These are phyloP conservation scores for Malurus cyaneus DNA, from an alignment of 2,113 vertebrate species.

Conservation along the genomic window DNA sequence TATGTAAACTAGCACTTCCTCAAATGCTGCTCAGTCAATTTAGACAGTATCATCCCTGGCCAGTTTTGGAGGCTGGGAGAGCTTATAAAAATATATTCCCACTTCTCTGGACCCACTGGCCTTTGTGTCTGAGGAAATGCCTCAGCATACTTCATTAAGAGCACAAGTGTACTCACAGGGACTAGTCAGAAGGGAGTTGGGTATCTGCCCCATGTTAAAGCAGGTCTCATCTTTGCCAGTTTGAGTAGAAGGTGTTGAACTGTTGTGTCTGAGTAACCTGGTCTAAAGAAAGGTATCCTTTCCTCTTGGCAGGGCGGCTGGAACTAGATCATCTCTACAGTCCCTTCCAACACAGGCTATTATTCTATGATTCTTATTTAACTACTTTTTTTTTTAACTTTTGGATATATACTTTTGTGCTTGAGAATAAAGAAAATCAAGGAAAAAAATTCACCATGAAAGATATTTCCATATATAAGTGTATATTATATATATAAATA, in stretches of 20 bases:
- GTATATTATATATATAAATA: no score
- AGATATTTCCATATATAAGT: background rate
- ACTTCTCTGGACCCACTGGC: background rate
- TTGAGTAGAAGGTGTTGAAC: background rate
- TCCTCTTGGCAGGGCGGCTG: background rate
- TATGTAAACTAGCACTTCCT: background rate
- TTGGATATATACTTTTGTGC: background rate
- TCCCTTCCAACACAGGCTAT: background rate
- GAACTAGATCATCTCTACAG: rapidly evolving
- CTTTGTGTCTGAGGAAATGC: background rate
- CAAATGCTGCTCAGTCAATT: background rate
- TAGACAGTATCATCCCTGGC: background rate
- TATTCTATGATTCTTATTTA: background rate
- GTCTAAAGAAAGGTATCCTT: background rate
- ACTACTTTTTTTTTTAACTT: background rate
- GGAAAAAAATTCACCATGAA: background rate
- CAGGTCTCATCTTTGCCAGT: background rate
- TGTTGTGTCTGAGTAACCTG: background rate
- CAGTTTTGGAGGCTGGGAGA: background rate
- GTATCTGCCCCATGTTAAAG: background rate
- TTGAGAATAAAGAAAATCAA: background rate
- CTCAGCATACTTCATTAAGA: background rate
- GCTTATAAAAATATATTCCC: background rate
- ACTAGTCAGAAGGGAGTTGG: background rate
- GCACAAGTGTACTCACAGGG: background rate